Evolutionary conservation across 35 echinoderm and acorn worm species (phyloP).

Genomic region (Ophioderma brevispina): DNA sequence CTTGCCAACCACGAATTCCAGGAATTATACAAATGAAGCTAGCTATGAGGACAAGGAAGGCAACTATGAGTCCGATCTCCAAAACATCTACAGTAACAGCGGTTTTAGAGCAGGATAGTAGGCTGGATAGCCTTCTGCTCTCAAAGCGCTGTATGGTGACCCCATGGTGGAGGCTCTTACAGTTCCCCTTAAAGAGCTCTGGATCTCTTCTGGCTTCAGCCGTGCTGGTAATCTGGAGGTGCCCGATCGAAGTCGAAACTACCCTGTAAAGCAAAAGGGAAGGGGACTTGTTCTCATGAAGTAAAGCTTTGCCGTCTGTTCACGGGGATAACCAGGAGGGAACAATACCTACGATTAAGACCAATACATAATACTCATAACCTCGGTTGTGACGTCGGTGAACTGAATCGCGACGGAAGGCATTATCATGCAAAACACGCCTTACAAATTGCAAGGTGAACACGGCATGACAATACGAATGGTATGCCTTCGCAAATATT

Average conservation of each 20-base stretch:
- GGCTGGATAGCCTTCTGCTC: constrained; percentile 55
- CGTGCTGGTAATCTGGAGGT: background rate
- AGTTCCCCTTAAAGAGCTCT: background rate
- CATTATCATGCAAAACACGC: constrained; percentile 10
- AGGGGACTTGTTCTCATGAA: background rate
- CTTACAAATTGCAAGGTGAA: background rate
- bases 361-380: no score
- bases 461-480: no score
- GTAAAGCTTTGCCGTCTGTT: no score
- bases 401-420: background rate
- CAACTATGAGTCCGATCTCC: constrained; percentile 86
- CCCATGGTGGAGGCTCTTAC: constrained; percentile 44
- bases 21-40: constrained; percentile 82
- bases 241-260: background rate
- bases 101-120: constrained; percentile 74
- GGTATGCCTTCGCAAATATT: no score
- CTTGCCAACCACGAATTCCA: constrained; percentile 81
- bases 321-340: no score
- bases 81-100: constrained; percentile 78
- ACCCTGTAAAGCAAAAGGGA: background rate
- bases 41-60: constrained; percentile 59
- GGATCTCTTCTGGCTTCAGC: background rate
- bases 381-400: background rate
- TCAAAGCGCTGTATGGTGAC: constrained; percentile 51
- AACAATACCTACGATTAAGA: no score